Conservation (phyloP, 2,888 invertebrate species). For the Drosophila robusta region DNA sequence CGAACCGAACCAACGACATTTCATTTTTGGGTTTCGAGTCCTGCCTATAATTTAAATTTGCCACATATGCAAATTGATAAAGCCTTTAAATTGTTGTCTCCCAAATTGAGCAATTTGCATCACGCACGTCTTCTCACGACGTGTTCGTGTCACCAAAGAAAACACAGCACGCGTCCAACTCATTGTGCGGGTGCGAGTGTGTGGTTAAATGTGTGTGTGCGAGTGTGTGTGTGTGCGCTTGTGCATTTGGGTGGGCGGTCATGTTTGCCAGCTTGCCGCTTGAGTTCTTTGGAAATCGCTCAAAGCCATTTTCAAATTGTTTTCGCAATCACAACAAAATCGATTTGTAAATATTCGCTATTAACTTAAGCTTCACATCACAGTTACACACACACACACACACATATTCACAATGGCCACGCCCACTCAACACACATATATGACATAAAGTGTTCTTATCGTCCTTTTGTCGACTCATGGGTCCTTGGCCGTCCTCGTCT, state of each 20-base stretch:
- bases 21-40: too few relatives aligned
- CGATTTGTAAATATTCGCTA: constrained; percentile 70
- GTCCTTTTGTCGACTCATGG: constrained; percentile 41
- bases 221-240: constrained; percentile 9
- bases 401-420: constrained; percentile 10
- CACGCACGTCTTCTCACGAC: background rate
- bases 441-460: constrained; percentile 43
- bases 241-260: constrained; percentile 30
- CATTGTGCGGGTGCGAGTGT: constrained; percentile 1
- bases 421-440: constrained; percentile 22
- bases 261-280: constrained; percentile 65
- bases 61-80: too few relatives aligned
- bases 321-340: constrained; percentile 74
- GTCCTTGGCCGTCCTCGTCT: constrained; percentile 27
- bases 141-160: background rate
- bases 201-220: constrained; percentile 3
- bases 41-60: too few relatives aligned
- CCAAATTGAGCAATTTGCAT: background rate
- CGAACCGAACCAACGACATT: too few relatives aligned
- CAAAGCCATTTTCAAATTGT: constrained; percentile 77
- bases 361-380: constrained; percentile 54
- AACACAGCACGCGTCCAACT: background rate
- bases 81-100: too few relatives aligned
- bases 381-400: constrained; percentile 17
- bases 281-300: constrained; percentile 64